Base-by-base conservation (phyloP, 2,797 vertebrate genomes). In the Poecilia velifera region DNA sequence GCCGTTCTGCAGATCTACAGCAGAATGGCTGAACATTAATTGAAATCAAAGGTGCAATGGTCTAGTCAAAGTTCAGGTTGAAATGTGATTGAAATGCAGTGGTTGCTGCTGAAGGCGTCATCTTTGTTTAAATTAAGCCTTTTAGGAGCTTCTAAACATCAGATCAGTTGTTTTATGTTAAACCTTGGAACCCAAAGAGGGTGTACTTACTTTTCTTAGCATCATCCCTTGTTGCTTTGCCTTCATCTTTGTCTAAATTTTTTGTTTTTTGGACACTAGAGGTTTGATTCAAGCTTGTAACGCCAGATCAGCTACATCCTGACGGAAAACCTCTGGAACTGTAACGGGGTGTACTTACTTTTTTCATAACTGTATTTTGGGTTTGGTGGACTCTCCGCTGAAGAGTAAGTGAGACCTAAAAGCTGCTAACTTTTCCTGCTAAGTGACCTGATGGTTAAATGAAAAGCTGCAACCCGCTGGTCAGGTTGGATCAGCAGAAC, bases 401-500 rank as follows among this genome's bases (percentile, higher is more conserved):
- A 70, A 25, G 12, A 2, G 39, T 25, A 25, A 13, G 3, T 41
- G 39, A 43, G 5, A 41, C 10, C 18, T 3, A 43, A n/a, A 70
- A n/a, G 18, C 66, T 25, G 10, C 39, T 8, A 2, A 13, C 39
- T 12, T 12, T 70, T 70, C 39, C 12, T 43, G 39, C 39, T 2
- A 68, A 39, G 16, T 10, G n/a, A 22, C 18, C 64, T 39, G 1
- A 70, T 25, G 66, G 39, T 39, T 49, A 10, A 5, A 41, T 39
- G 2, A 74, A 66, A 74, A 74, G 73, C 73, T 57, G 73, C 73
- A 57, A 74, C 51, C 51, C 25, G 73, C 73, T 74, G 73, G 73
- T 74, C 73, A 57, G 73, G 73, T 4, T 28, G 28, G 47, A 3
- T 36, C 39, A 80, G 64, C 64, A 43, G 39, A 51, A 41, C 31